Evolutionary conservation across 2,888 invertebrate genomes (phyloP).

Genomic region (Amblyteles armatorius): DNA sequence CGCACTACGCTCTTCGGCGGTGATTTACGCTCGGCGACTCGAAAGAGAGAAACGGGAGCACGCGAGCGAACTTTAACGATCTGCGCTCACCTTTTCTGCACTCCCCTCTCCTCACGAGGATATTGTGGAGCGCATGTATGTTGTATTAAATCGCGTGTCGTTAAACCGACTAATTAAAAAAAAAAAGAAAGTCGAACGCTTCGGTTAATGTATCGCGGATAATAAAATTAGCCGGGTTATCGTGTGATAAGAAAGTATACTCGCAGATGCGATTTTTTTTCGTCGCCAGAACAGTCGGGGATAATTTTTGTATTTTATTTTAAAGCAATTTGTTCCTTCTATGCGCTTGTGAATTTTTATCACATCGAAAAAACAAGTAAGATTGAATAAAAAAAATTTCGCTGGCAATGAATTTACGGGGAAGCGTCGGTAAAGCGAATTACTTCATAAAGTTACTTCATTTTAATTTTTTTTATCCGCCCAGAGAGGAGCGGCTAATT

Average conservation of each 20-base stretch:
- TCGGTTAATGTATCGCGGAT: conserved; percentile 34
- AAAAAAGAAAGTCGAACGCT: conserved; percentile 11
- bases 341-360: not conserved
- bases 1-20: conserved; percentile 21
- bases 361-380: not conserved
- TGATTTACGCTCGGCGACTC: conserved; percentile 38
- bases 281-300: not conserved
- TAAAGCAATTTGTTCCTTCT: not conserved
- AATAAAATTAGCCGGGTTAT: conserved; percentile 24
- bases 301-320: not conserved
- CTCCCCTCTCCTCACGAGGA: not conserved
- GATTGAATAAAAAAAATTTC: not conserved
- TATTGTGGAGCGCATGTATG: conserved; percentile 1
- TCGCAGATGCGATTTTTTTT: not conserved
- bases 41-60: conserved; percentile 17
- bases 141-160: conserved; percentile 49
- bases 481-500: not conserved
- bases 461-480: not conserved
- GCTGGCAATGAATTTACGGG: not conserved
- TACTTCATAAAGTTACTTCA: not conserved
- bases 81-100: not conserved
- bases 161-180: conserved; percentile 43
- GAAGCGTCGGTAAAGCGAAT: not conserved
- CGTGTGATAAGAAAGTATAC: not conserved
- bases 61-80: conserved; percentile 46